Evolutionary conservation across 2,888 invertebrate genomes (phyloP).

Genomic region (Aspidiotus destructor): DNA sequence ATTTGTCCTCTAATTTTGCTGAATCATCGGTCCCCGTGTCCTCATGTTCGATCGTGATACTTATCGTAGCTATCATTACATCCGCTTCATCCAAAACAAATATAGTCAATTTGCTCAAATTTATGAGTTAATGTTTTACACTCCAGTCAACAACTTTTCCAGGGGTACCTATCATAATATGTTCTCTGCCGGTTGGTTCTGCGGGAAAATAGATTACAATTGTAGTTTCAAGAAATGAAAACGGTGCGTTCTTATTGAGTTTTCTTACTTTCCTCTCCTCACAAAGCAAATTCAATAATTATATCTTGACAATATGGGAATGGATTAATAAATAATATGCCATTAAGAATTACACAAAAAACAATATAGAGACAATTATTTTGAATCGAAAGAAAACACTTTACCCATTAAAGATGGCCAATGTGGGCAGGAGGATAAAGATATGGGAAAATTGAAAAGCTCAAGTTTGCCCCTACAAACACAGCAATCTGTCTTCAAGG

Average conservation of each 20-base stretch:
- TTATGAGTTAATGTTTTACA: slow-evolving; percentile 72
- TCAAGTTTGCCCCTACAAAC: no score
- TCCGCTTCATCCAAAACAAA: slow-evolving; percentile 99
- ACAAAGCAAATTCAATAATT: slow-evolving; percentile 79
- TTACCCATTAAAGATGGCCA: no score
- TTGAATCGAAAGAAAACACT: slow-evolving; percentile 45
- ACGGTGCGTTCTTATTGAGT: not conserved
- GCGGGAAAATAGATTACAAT: not conserved
- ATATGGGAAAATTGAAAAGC: no score
- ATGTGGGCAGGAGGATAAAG: no score
- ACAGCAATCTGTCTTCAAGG: no score
- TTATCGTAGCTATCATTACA: slow-evolving; percentile 85
- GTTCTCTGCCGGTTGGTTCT: slow-evolving; percentile 54
- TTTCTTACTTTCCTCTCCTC: slow-evolving; percentile 69
- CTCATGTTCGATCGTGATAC: slow-evolving; percentile 15
- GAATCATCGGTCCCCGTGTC: slow-evolving; percentile 15
- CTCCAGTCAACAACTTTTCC: slow-evolving; percentile 96
- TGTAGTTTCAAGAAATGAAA: not conserved
- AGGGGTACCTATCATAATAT: slow-evolving; percentile 94
- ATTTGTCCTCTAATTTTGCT: slow-evolving; percentile 11
- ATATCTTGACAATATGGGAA: slow-evolving; percentile 87
- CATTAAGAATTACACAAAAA: no score
- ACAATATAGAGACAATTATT: slow-evolving; percentile 88
- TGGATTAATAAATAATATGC: slow-evolving; percentile 95
- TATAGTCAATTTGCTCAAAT: slow-evolving; percentile 75